phyloP scores from a whole-genome alignment of 2,113 vertebrate species.

The Vireo altiloquus region DNA sequence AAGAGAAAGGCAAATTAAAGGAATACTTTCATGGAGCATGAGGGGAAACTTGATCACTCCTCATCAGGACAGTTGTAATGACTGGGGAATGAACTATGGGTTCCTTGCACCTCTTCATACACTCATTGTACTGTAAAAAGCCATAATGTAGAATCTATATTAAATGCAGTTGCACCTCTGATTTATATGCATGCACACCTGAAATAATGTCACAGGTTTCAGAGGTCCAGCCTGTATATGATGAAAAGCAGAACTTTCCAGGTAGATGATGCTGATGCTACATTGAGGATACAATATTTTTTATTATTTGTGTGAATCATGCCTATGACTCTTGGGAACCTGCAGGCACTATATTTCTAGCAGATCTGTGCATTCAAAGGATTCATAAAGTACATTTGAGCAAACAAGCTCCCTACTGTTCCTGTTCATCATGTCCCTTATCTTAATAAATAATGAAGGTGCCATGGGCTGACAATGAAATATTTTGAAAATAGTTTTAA shows the following conservation, averaged over 20 bases:
- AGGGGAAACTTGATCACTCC: neutral
- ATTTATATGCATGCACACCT: neutral
- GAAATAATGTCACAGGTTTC: neutral
- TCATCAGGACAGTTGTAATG: neutral
- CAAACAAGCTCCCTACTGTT: conserved; percentile 85
- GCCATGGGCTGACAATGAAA: conserved; percentile 99
- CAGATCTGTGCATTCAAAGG: conserved; percentile 14
- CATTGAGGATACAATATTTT: neutral
- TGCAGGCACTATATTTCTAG: neutral
- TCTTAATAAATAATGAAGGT: conserved; percentile 99
- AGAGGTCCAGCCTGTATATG: neutral
- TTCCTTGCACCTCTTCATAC: neutral
- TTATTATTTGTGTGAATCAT: conserved; percentile 51
- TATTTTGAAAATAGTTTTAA: conserved; percentile 99
- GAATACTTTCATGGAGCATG: neutral
- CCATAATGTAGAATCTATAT: neutral
- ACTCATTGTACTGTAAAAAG: neutral
- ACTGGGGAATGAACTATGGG: neutral
- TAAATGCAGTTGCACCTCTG: neutral
- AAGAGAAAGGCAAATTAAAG: neutral
- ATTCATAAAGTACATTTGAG: conserved; percentile 75
- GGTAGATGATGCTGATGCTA: neutral
- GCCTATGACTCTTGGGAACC: neutral
- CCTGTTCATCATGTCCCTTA: conserved; percentile 89
- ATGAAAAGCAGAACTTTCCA: neutral